Percentiles rank a stretch among this genome's conserved stretches.
Conservation (phyloP, 2,797 vertebrate species). For the Stomatorhinus walkeri region DNA sequence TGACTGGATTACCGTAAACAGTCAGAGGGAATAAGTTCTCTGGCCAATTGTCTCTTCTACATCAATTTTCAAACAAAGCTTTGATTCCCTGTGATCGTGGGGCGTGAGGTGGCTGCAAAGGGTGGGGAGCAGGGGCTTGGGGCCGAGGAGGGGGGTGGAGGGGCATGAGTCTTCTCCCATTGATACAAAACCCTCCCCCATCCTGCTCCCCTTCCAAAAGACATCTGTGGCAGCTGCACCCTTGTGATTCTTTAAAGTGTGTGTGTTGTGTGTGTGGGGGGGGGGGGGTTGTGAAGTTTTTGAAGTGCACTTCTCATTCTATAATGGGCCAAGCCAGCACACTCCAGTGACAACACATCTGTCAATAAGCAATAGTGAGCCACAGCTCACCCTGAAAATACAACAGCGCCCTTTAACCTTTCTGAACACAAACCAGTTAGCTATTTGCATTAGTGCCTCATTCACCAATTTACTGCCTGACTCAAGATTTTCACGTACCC, state of each 20-base stretch:
- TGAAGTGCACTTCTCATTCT: conserved; percentile 6
- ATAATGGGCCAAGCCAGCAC: conserved; percentile 53
- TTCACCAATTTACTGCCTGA: neutral
- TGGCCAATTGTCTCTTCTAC: conserved; percentile 30
- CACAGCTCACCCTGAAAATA: conserved; percentile 75
- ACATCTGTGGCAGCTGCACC: conserved; percentile 77
- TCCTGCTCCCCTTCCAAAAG: conserved; percentile 49
- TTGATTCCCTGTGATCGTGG: conserved; percentile 13
- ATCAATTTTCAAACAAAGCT: conserved; percentile 37
- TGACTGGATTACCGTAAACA: conserved; percentile 14
- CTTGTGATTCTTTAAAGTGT: conserved; percentile 64
- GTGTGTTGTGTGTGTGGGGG: neutral
- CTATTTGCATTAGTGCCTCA: conserved; percentile 5
- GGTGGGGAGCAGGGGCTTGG: neutral
- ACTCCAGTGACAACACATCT: conserved; percentile 73
- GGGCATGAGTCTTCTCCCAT: conserved; percentile 49
- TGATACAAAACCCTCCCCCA: conserved; percentile 60
- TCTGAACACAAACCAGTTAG: conserved; percentile 50
- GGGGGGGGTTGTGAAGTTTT: neutral
- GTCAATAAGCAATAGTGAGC: conserved; percentile 76
- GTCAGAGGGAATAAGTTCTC: neutral
- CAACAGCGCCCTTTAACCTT: conserved; percentile 68
- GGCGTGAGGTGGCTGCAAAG: conserved; percentile 17
- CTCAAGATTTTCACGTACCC: neutral
- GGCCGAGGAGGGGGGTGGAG: neutral